phyloP scores from a whole-genome alignment of 2,113 vertebrate genomes.

The Peromyscus leucopus region DNA sequence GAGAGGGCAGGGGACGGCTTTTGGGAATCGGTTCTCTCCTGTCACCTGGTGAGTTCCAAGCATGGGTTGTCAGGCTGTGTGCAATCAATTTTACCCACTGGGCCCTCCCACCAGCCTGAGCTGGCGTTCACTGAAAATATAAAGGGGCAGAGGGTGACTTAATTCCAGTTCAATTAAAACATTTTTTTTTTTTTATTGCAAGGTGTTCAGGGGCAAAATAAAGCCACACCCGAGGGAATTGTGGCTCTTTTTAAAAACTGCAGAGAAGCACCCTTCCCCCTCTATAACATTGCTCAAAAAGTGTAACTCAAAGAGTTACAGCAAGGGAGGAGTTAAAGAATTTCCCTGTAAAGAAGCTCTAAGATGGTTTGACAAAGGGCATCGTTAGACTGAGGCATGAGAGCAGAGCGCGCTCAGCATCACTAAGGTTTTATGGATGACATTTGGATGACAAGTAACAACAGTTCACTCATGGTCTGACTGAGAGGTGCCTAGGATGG shows the following conservation, averaged over 20 bases:
- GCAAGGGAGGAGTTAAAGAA: too few species aligned
- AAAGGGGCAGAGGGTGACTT: neutral
- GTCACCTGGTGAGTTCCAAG: neutral
- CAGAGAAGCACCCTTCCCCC: neutral
- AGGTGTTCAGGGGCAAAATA: neutral
- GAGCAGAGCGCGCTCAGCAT: neutral
- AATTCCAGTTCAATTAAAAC: neutral
- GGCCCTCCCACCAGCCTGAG: neutral
- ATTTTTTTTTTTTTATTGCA: neutral
- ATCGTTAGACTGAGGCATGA: neutral
- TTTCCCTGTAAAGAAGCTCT: neutral
- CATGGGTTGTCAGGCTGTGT: neutral
- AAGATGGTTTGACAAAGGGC: neutral
- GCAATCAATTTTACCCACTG: neutral
- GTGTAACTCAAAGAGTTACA: neutral
- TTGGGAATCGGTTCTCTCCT: neutral
- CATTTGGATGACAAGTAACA: neutral
- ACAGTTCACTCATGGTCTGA: neutral
- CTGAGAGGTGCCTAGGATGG: neutral
- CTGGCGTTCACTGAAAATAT: neutral
- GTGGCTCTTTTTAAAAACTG: neutral
- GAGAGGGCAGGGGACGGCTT: neutral
- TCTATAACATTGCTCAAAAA: neutral
- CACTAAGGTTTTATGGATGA: neutral
- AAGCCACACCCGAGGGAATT: neutral